Percentiles rank a stretch among this genome's conserved stretches.
These are phyloP conservation scores for Gastrophryne carolinensis DNA, from an alignment of 2,797 vertebrate genomes.

Conservation along the genomic window DNA sequence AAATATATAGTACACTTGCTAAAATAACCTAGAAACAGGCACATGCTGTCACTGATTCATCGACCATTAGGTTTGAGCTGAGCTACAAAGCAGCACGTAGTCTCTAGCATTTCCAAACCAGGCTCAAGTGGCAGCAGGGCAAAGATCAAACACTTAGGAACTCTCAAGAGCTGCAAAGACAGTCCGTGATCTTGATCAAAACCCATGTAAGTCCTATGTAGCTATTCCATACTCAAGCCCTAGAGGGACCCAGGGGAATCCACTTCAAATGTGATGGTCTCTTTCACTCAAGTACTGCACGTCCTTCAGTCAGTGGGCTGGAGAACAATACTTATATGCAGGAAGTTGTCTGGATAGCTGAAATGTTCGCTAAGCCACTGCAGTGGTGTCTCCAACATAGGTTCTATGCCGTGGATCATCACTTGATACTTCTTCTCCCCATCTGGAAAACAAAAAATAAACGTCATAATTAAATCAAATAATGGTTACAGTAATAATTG, in stretches of 20 bases:
- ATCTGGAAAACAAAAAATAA: constrained; percentile 66
- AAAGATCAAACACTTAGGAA: background rate
- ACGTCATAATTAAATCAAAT: background rate
- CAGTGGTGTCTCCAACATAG: constrained; percentile 92
- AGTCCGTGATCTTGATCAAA: constrained; percentile 1
- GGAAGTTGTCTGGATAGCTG: constrained; percentile 98
- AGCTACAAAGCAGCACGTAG: background rate
- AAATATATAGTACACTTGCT: constrained; percentile 5
- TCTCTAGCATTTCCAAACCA: constrained; percentile 1
- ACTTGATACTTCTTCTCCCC: constrained; percentile 88
- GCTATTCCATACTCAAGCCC: no score
- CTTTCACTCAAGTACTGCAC: background rate
- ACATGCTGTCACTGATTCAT: constrained; percentile 19
- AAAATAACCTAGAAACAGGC: constrained; percentile 1
- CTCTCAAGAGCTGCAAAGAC: background rate
- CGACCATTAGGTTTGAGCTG: background rate
- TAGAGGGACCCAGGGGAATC: background rate
- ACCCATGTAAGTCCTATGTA: no score
- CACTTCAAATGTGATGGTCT: constrained; percentile 1
- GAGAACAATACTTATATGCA: constrained; percentile 90
- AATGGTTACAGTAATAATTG: background rate
- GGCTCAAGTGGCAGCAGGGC: constrained; percentile 8
- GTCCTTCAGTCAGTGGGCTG: constrained; percentile 67
- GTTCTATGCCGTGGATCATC: constrained; percentile 95
- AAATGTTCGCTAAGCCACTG: constrained; percentile 98